Conservation (phyloP, 2,113 vertebrate species). For the Panthera leo region DNA sequence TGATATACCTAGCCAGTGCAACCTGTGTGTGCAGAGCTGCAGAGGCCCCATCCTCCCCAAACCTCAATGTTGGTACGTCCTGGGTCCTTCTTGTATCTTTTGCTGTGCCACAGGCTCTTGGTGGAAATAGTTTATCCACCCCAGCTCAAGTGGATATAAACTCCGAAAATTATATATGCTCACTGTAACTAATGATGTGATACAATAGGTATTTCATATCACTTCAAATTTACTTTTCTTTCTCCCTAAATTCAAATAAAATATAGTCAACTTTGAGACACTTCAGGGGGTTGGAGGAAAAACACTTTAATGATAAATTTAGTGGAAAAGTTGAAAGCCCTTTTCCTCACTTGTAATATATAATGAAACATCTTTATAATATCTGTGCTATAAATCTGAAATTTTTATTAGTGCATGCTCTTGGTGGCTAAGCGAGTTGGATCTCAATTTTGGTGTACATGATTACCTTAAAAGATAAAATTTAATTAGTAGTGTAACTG, state of each 20-base stretch:
- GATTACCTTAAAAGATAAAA: neutral
- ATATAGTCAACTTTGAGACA: neutral
- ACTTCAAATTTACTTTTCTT: neutral
- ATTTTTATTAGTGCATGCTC: neutral
- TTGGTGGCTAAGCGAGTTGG: neutral
- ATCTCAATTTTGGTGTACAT: neutral
- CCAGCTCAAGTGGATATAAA: neutral
- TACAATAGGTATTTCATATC: neutral
- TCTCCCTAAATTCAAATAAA: slow-evolving; percentile 7
- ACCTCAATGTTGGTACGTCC: neutral
- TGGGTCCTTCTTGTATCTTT: neutral
- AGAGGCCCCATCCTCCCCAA: neutral
- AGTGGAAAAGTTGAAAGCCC: neutral
- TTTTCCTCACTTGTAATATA: neutral
- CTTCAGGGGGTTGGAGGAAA: neutral
- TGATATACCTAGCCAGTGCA: neutral
- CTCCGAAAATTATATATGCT: too few species aligned
- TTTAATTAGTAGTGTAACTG: neutral
- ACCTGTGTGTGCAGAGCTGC: too few species aligned
- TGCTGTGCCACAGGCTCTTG: neutral
- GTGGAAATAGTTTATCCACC: neutral
- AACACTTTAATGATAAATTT: neutral
- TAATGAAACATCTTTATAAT: neutral
- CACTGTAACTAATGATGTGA: neutral
- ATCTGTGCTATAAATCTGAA: neutral